phyloP scores from a whole-genome alignment of 1,140 invertebrate species.

The Daktulosphaira vitifoliae region DNA sequence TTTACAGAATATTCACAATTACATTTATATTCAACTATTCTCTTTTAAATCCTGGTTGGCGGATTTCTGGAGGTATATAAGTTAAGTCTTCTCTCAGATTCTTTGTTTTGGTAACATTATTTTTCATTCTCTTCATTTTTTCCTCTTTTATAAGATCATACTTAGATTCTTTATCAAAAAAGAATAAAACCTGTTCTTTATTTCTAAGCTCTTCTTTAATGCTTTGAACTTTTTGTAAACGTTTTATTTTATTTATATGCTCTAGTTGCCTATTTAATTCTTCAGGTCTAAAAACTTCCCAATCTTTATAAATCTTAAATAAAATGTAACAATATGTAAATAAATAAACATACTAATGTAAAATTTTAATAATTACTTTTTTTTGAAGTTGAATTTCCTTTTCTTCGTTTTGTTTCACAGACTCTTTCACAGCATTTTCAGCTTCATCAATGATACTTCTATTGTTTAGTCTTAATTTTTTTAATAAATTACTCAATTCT shows the following conservation, averaged over 20 bases:
- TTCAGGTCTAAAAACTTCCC: slow-evolving; percentile 49
- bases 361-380: background rate
- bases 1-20: too few species aligned
- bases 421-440: slow-evolving; percentile 3
- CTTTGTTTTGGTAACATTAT: slow-evolving; percentile 13
- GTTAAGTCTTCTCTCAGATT: slow-evolving; percentile 34
- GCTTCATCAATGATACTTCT: slow-evolving; percentile 10
- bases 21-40: background rate
- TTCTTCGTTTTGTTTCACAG: slow-evolving; percentile 2
- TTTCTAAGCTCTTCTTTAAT: slow-evolving; percentile 51
- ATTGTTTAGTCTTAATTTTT: background rate
- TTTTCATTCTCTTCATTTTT: slow-evolving; percentile 34
- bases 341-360: too few species aligned
- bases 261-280: slow-evolving; percentile 46
- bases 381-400: slow-evolving; percentile 23
- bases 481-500: slow-evolving; percentile 35
- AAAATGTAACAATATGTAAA: slow-evolving; percentile 10
- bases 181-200: slow-evolving; percentile 62
- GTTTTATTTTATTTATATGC: slow-evolving; percentile 47
- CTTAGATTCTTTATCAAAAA: slow-evolving; percentile 66
- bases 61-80: slow-evolving; percentile 38
- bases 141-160: slow-evolving; percentile 61
- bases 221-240: slow-evolving; percentile 50
- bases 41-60: slow-evolving; percentile 25
- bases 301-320: slow-evolving; percentile 50